A percentile compares a stretch with the other conserved stretches of the same genome.
phyloP scores from a whole-genome alignment of 2,113 vertebrate species.

The Cisticola juncidis region DNA sequence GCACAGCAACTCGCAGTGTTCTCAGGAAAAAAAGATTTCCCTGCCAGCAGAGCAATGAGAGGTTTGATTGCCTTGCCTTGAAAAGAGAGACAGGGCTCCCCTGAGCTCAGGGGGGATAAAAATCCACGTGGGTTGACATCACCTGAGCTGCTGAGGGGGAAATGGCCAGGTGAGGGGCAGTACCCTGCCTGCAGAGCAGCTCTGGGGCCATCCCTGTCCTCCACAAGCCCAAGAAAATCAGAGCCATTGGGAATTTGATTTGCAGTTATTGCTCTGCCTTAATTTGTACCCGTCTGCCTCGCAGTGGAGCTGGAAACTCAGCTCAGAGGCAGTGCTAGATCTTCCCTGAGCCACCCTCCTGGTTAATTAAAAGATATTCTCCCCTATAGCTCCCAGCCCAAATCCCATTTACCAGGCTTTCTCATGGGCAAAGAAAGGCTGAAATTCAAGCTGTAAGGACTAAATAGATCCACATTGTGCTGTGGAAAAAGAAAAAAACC shows the following conservation, averaged over 20 bases:
- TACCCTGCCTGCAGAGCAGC: not conserved
- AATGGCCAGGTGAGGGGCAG: not conserved
- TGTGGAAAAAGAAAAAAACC: not conserved
- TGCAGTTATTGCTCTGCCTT: not conserved
- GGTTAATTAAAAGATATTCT: conserved; percentile 60
- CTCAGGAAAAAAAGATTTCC: not conserved
- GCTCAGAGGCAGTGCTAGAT: not conserved
- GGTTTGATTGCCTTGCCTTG: not conserved
- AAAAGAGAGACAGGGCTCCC: not conserved
- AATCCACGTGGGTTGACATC: fast-evolving
- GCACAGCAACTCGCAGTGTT: not conserved
- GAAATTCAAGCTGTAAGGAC: conserved; percentile 52
- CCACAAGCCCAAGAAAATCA: fast-evolving
- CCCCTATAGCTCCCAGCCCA: conserved; percentile 16
- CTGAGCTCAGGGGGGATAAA: not conserved
- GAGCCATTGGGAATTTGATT: not conserved
- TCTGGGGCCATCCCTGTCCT: fast-evolving
- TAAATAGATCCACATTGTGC: conserved; percentile 62
- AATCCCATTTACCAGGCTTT: conserved; percentile 57
- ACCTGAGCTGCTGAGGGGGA: not conserved
- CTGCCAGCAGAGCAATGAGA: not conserved
- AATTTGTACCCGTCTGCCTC: not conserved
- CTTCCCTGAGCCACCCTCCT: conserved; percentile 28
- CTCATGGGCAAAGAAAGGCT: conserved; percentile 53
- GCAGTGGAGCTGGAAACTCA: not conserved